Base-by-base conservation (phyloP, 2,888 invertebrate genomes). In the Nymphalis c-album region DNA sequence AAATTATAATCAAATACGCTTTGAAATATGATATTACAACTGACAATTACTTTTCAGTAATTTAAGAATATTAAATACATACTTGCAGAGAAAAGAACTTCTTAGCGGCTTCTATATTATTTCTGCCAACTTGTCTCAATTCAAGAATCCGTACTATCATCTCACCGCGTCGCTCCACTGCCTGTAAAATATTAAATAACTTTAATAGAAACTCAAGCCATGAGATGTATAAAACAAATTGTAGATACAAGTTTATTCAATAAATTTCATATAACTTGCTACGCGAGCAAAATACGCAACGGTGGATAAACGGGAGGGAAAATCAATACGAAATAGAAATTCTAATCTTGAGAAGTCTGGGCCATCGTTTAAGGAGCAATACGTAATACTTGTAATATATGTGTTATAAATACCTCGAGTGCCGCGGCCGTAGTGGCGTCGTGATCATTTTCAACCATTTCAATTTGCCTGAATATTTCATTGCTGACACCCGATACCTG, bases 401-500 rank as follows among this genome's bases (percentile, higher is more conserved):
- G 16, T 31, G 17, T 2, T 55, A 40, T 60, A 66, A 18, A 60
- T 83, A 95, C 95, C 94, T 97, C 97, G 91, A 98, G 94, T 76
- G 97, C 97, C 79, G 97, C 97, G 74, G 98, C 97, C 76, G 97
- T 97, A 80, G 97, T 96, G 76, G 97, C 96, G 90, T 98, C 97
- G 92, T 97, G 97, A 91, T 98, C 98, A 92, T 98, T 98, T 92
- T 98, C 98, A 79, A 98, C 97, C 84, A 97, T 96, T 94, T 98
- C 98, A 95, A 98, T 97, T 94, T 98, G 98, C 83, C 97, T 96
- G 94, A 98, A 98, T 91, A 98, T 98, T 93, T 98, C 98, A 86
- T 97, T 97, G 90, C 97, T 97, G 84, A 98, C 98, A 84, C 98
- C 98, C 89, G 98, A 98, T 86, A 98, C 98, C 97, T 97, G 93